Evolutionary conservation across 2,888 invertebrate genomes (phyloP), one percentile per base, ranked within the genome.

Genomic region (Xanthia icteritia): DNA sequence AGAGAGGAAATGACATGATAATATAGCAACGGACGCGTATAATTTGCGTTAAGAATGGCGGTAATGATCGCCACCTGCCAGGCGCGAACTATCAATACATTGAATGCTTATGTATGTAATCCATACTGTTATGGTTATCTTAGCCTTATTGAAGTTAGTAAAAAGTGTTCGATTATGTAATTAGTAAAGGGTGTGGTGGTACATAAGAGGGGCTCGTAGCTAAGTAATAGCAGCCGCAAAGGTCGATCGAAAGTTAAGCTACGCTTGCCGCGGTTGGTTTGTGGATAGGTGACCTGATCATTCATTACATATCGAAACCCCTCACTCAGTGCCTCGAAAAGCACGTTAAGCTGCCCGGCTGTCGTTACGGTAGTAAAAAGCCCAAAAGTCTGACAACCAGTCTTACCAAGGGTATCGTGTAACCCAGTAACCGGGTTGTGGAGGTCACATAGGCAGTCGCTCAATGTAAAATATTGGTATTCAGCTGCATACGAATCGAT

Each of bases 31-130:
- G 67, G 56, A 42, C 51, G 60, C 61, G 13, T 60, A 45, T 69
- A 75, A 51, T 73, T 70, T 39, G 20, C n/a, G 69, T 74, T 82
- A 70, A 71, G 60, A 64, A 84, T 78, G 60, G 79, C 5, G n/a
- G 45, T 76, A 68, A 82, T 86, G 70, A 78, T 39, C 60, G 23
- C 13, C 86, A 84, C 23, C 75, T 78, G 75, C 51, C 65, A 8
- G 48, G 5, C 65, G 68, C 58, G 31, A 61, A 39, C 63, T 68
- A 39, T 70, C 9, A 20, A 69, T 69, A 42, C 36, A 42, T 45
- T 23, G 0, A 65, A 39, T 65, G 13, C 63, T 56, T n/a, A 42
- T 54, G 13, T 13, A 42, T 61, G 60, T 11, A 4, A 54, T 31
- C 58, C 54, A 31, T 81, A 73, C 58, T 36, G 9, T 36, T 39